Percentiles rank a stretch among this genome's conserved stretches.
Evolutionary conservation across 2,888 invertebrate genomes (phyloP).

Genomic region (Ichneumoninae sp.): DNA sequence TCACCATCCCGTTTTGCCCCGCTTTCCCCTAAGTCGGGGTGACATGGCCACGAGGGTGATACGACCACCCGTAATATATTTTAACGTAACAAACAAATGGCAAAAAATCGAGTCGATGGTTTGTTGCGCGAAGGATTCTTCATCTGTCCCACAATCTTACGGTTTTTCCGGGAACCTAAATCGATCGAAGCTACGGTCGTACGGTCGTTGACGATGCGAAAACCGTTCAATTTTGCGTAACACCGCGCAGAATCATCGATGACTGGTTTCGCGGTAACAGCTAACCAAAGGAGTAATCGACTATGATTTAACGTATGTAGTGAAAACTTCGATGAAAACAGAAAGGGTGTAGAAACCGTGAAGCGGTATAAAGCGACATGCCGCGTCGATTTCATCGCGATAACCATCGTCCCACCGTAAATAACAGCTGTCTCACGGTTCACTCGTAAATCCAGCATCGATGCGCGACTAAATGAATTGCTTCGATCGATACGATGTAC

Average conservation of each 20-base stretch:
- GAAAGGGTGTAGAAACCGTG: conserved; percentile 31
- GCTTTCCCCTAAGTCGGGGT: too few relatives aligned
- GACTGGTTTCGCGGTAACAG: conserved; percentile 39
- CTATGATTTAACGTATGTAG: conserved; percentile 52
- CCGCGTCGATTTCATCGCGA: conserved; percentile 56
- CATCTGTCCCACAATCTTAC: background rate
- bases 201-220: conserved; percentile 28
- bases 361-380: conserved; percentile 21
- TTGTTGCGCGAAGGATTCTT: conserved; percentile 10
- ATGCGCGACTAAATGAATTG: conserved; percentile 12
- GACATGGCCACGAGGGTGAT: too few relatives aligned
- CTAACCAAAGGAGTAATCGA: conserved; percentile 53
- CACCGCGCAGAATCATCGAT: conserved; percentile 44
- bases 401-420: conserved; percentile 58
- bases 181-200: background rate
- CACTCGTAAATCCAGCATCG: conserved; percentile 53
- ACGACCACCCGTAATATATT: too few relatives aligned
- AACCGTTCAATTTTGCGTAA: conserved; percentile 50
- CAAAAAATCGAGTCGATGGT: conserved; percentile 17
- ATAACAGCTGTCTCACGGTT: conserved; percentile 63
- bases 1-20: too few relatives aligned
- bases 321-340: conserved; percentile 49
- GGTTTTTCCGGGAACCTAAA: background rate
- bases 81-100: too few relatives aligned
- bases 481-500: conserved; percentile 30